A percentile compares a stretch with the other conserved stretches of the same genome.
phyloP scores from a whole-genome alignment of 1,140 invertebrate species.

The Meloidogyne exigua region DNA sequence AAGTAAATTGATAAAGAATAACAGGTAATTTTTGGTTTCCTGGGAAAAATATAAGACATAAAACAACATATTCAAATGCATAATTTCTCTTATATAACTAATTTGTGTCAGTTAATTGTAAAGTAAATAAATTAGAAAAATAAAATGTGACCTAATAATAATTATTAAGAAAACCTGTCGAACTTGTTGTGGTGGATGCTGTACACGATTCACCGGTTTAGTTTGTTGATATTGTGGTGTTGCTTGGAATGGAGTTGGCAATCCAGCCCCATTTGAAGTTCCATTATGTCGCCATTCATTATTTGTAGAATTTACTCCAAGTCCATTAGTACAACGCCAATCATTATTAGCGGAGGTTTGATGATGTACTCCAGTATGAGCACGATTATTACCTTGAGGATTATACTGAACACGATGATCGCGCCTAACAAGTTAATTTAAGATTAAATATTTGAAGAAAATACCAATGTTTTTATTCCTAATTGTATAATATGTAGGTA shows the following conservation, averaged over 20 bases:
- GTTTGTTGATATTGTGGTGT: neutral
- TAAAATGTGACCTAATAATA: no score
- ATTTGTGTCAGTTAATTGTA: no score
- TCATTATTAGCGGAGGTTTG: neutral
- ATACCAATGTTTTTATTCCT: neutral
- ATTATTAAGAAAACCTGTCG: neutral
- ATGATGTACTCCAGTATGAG: neutral
- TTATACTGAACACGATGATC: conserved; percentile 58
- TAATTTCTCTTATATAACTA: no score
- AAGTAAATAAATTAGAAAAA: no score
- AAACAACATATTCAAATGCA: no score
- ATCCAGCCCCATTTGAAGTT: neutral
- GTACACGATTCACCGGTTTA: neutral
- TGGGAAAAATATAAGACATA: no score
- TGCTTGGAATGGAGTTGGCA: neutral
- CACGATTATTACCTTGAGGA: neutral
- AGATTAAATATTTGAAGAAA: neutral
- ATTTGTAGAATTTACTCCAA: neutral
- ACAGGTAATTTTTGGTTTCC: neutral
- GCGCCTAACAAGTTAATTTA: conserved; percentile 28
- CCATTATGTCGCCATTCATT: neutral
- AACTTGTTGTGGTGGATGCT: neutral
- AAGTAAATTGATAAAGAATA: neutral
- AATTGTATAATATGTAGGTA: no score
- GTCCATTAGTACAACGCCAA: neutral